Evolutionary conservation across 2,797 vertebrate species (phyloP), one percentile per base, ranked within the genome.

Genomic region (Poecilia wingei): DNA sequence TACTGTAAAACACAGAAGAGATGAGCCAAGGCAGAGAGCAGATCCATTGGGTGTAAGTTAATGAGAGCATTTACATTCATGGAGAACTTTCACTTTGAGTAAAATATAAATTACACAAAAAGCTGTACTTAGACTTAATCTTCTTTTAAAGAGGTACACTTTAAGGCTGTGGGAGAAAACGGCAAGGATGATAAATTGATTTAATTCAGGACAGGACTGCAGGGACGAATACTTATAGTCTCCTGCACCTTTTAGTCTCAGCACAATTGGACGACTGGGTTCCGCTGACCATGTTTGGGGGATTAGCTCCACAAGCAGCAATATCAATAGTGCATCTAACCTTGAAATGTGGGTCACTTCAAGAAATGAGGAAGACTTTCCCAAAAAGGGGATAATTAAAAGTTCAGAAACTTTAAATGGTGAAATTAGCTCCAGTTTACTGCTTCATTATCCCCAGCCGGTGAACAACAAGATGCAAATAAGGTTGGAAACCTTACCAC

Each of bases 171-270:
- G 79, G 83, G 86, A 94, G 71, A 84, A 88, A 91, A 91, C 76
- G 82, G 82, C 87, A 87, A 91, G 88, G 64, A 91, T 94, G 92
- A 96, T 93, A 68, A 94, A 95, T 95, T 89, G 84, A 93, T 92
- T 92, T 78, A 94, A 95, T 93, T 93, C 84, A 92, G 93, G 93
- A 94, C 91, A 93, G 86, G 91, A 92, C 91, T 93, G 82, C 33
- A 79, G 93, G 94, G 94, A 94, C 86, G 89, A 90, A 91, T 91
- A 88, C 89, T 89, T 90, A 92, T 86, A 92, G 88, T 82, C 86
- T 90, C 81, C 69, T 88, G 88, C 79, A 93, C 84, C 79, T 94
- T 88, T 87, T 88, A 78, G 88, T 85, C 79, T 90, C 71, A 70
- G 47, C 79, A 79, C 79, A 78, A 88, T 77, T 85, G 57, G 77